Base-by-base conservation (phyloP, 1,140 invertebrate genomes). In the Pissodes strobi region DNA sequence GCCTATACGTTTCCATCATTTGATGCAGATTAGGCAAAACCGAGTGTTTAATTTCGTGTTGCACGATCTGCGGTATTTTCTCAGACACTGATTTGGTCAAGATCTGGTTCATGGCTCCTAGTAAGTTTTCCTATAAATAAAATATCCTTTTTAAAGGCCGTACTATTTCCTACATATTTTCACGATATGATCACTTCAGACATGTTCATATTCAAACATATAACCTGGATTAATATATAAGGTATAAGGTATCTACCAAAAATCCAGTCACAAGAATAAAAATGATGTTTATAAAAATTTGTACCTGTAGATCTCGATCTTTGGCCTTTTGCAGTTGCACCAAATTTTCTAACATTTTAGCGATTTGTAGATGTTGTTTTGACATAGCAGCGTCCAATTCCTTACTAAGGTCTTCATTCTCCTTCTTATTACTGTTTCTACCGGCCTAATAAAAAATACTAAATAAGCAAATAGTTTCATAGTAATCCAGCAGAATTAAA, bases 1-100 rank as follows among this genome's bases (percentile, higher is more conserved):
- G 80, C 75, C 87, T 80, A 67, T 90, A 75, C 58, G 86, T 82
- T 72, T 91, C 86, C 75, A 93, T 78, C 77, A 83, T 75, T 22
- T 81, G 72, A 69, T 83, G 73, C 63, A 84, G 74, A 64, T 82
- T 76, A 74, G 84, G 76, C 1, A 85, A 75, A n/a, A 88, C 72
- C 4, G 76, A 74, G 6, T 78, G 72, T 55, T 80, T 79, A 49
- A 82, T 74, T 68, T 83, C 81, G 51, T 79, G 75, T 30, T 74
- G 72, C 1, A 83, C 63, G 9, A 79, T 74, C 19, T 76, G 76
- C 49, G 81, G 77, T 62, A 82, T 68, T 23, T 80, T 78, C 19
- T 82, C 80, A 48, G 78, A 72, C 10, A 82, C 73, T 58, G 76
- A 72, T 69, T 75, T 84, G 70, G 60, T 79, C 39, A 74, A 76